These are phyloP conservation scores for Gymnothorax reevesii DNA, from an alignment of 2,797 vertebrate genomes.

Conservation along the genomic window DNA sequence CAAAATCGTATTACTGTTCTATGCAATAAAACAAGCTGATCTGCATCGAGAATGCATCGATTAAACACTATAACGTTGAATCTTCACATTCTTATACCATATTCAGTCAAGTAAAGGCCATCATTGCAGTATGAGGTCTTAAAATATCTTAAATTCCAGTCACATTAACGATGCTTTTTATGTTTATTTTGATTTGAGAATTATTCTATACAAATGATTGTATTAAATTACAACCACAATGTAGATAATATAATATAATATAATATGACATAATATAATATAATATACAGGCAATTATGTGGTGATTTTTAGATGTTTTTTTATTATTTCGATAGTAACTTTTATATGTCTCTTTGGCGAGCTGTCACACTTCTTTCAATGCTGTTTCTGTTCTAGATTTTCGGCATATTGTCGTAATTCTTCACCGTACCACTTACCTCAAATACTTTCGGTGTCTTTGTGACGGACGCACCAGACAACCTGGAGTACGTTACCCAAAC, in stretches of 20 bases:
- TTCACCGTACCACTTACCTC: too few species aligned
- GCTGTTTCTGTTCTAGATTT: too few species aligned
- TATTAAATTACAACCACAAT: neutral
- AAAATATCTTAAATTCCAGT: neutral
- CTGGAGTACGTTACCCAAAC: too few species aligned
- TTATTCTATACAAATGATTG: neutral
- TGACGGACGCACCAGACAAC: too few species aligned
- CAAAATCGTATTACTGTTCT: neutral
- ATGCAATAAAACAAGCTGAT: neutral
- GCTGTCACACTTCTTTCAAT: too few species aligned
- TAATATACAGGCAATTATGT: neutral
- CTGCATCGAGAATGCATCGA: neutral
- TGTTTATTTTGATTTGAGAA: neutral
- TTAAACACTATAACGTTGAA: neutral
- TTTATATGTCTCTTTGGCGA: too few species aligned
- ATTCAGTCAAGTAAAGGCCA: slow-evolving; percentile 15
- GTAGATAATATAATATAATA: neutral
- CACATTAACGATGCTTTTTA: neutral
- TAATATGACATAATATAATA: neutral
- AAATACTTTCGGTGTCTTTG: too few species aligned
- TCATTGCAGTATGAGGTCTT: neutral
- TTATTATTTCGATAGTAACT: too few species aligned
- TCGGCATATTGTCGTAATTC: too few species aligned
- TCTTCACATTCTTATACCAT: neutral
- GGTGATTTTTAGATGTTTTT: too few species aligned